Base-by-base conservation (phyloP, 2,888 invertebrate species). In the Ophion obscuratus region DNA sequence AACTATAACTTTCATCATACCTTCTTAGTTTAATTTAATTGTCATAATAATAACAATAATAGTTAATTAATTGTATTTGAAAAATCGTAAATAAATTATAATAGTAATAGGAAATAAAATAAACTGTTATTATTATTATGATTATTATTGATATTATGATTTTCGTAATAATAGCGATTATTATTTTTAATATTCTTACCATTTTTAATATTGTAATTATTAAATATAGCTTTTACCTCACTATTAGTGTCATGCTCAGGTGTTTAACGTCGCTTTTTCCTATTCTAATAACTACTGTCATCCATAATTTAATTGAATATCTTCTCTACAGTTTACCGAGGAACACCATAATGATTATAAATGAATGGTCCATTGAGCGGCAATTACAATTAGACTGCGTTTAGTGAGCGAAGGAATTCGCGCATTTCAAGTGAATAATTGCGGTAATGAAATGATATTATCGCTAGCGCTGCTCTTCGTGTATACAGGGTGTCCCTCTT, bases 381-480 rank as follows among this genome's bases (percentile, higher is more conserved):
- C 36, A 53, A 75, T 79, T 66, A 44, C 31, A 47, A 40, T 40
- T 31, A 57, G 27, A 40, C 53, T 73, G 24, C 59, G 73, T 68
- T 59, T 74, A 47, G 31, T 67, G 24, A 66, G 53, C 57, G 17
- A 79, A 79, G 40, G 64, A 44, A 71, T 77, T 73, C 59, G 57
- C 47, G 71, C 77, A 68, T 66, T 31, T 36, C 20, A 47, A 61
- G 44, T 57, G 36, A 74, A 68, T 84, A 77, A 77, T 81, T 62
- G 57, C 77, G 61, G 31, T 68, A 73, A 81, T 81, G 62, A 74
- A 81, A 66, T 73, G 66, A 76, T 57, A 59, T 70, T 75, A 24
- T 20, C 68, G 61, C 64, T 53, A 27, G 68, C 61, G 27, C 14
- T 14, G 53, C 20, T 70, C 70, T 61, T 27, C 79, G 79, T n/a